These are phyloP conservation scores for Prunella strophiata DNA, from an alignment of 2,797 vertebrate species.

Conservation along the genomic window DNA sequence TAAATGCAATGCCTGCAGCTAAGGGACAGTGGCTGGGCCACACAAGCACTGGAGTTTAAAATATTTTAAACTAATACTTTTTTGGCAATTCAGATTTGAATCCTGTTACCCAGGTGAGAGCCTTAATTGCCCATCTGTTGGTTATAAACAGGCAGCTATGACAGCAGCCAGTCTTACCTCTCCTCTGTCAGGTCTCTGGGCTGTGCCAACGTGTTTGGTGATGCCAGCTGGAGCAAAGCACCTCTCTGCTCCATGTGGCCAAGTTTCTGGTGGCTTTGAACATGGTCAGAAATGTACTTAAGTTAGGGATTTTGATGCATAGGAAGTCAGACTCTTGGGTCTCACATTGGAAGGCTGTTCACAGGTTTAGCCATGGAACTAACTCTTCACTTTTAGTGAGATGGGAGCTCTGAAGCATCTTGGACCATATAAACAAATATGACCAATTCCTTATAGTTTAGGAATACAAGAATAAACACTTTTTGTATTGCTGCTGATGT, in stretches of 20 bases:
- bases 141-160: not conserved
- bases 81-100: not conserved
- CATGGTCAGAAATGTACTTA: not conserved
- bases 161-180: not conserved
- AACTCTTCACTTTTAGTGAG: not conserved
- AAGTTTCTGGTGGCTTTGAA: not conserved
- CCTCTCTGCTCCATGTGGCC: not conserved
- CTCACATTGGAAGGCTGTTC: not conserved
- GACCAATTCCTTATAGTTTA: not conserved
- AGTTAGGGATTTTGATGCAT: not conserved
- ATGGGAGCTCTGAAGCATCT: not conserved
- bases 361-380: not conserved
- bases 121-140: not conserved
- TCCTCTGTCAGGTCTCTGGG: not conserved
- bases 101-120: not conserved
- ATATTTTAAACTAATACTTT: not conserved
- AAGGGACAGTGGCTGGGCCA: not conserved
- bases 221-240: constrained; percentile 14
- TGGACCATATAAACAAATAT: not conserved
- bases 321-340: not conserved
- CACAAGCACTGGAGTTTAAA: not conserved
- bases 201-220: not conserved
- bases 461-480: not conserved
- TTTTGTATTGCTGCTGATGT: not conserved
- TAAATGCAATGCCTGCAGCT: not conserved